Evolutionary conservation across 2,113 vertebrate species (phyloP), one percentile per base, ranked within the genome.

Genomic region (Istiophorus platypterus): DNA sequence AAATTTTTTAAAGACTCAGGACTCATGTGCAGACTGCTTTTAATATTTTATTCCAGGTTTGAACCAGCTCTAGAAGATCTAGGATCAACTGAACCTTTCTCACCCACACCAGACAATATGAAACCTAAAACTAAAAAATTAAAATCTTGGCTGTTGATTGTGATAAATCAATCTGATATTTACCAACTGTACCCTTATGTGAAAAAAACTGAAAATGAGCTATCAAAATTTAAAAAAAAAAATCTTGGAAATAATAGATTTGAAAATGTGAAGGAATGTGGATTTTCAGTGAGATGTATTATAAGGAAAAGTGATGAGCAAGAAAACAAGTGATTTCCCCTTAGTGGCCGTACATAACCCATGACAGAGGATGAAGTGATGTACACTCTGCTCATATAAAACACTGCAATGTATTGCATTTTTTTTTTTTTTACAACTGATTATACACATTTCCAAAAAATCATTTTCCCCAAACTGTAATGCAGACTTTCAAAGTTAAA

Each of bases 201-300:
- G 67, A 29, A 0, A 34, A 12, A 49, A 9, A 59, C 24, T 22
- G 7, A 78, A 82, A 66, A 79, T 26, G 27, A 76, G 47, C 51
- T 24, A 39, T 69, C n/a, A 74, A 70, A 58, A 26, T 34, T 57
- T 47, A 4, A 49, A 64, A 27, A 69, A 54, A 45, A 1, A 69
- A 54, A 45, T 1, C 37, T 29, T 13, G 17, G 47, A 76, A 72
- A 76, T 39, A 52, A 39, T 45, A 66, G 18, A 37, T 71, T 81
- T 11, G 39, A 22, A 62, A 57, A 74, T 2, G 17, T 77, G 7
- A 42, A 64, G 65, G 22, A 47, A 22, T 58, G 18, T 47, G 18
- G 74, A 57, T 77, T 67, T 45, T 20, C 56, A 80, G 24, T 10
- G 7, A 66, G 41, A n/a, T 74, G 31, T 63, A 22, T 80, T 58